Percentiles rank a stretch among this genome's conserved stretches.
Evolutionary conservation across 2,113 vertebrate genomes (phyloP).

Genomic region (Myrmophylax atrothorax): DNA sequence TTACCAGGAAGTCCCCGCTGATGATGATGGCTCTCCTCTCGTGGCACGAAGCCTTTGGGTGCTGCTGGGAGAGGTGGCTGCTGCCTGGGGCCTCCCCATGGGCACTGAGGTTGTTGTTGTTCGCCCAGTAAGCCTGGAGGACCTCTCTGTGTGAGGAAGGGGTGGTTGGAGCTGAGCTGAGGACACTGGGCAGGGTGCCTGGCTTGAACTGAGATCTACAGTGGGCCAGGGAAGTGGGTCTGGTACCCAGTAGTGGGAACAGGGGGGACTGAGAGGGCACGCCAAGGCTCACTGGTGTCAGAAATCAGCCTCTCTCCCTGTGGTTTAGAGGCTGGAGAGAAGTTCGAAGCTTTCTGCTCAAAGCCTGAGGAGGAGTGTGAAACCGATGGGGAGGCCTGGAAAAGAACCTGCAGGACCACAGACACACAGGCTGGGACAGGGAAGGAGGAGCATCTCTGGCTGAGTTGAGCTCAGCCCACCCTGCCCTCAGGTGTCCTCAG

Average conservation of each 20-base stretch:
- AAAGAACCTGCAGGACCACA: neutral
- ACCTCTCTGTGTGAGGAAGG: conserved; percentile 73
- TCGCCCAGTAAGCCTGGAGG: conserved; percentile 73
- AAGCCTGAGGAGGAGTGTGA: neutral
- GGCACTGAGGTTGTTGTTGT: conserved; percentile 30
- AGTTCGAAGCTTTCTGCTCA: neutral
- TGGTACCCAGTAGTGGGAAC: neutral
- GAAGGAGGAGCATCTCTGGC: neutral
- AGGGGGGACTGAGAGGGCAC: neutral
- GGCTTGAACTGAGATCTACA: neutral
- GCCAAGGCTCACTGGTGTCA: neutral
- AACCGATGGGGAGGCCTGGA: neutral
- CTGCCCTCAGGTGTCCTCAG: neutral
- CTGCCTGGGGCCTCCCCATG: neutral
- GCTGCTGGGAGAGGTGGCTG: conserved; percentile 34
- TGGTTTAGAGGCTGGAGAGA: neutral
- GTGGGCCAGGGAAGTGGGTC: neutral
- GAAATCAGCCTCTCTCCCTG: neutral
- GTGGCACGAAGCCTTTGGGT: neutral
- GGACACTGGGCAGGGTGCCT: neutral
- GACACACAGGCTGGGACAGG: neutral
- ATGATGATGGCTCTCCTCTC: conserved; percentile 81
- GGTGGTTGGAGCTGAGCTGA: neutral
- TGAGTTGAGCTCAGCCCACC: neutral
- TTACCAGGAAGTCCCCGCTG: conserved; percentile 88